Evolutionary conservation across 1,140 invertebrate genomes (phyloP), one percentile per base, ranked within the genome.

Genomic region (Paracyclopina nana): DNA sequence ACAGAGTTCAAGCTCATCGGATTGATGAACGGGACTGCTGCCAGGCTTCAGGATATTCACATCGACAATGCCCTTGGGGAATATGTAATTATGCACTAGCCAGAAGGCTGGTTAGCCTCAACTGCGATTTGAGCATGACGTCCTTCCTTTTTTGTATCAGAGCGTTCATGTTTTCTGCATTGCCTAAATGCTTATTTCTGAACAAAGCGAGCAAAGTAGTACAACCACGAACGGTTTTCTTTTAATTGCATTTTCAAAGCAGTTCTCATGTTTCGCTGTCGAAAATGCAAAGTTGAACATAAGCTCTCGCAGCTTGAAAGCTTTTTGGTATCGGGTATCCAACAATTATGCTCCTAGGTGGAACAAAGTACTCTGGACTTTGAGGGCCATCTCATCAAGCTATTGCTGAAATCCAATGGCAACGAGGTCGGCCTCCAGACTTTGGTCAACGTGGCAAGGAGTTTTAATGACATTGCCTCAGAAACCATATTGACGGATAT

Each of bases 401-500:
- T 38, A 16, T 38, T 38, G 34, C 14, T 16, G n/a, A 38, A 38
- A 16, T 20, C 14, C 14, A 20, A 38, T 8, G n/a, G 2, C 9
- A 16, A 16, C 34, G 20, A n/a, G 3, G 34, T 16, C 20, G 34
- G 34, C 4, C 20, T 38, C 2, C n/a, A 16, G 34, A 16, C 34
- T 3, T 48, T 27, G 11, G 24, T 29, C 2, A 25, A 48, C n/a
- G 46, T 48, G 2, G 27, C 27, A 4, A 48, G 46, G 12, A 48
- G 46, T n/a, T 48, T 48, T 29, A 28, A n/a, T 6, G 22, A 48
- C 8, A 48, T 48, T 29, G 46, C 46, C 46, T 59, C 62, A 6
- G 55, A 65, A 27, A 62, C 67, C 8, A 45, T 74, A 5, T 60
- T 68, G 22, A 69, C 62, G 38, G 72, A 74, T 53, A 62, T 71